Conservation (phyloP, 2,113 vertebrate genomes). For the Megaleporinus macrocephalus region DNA sequence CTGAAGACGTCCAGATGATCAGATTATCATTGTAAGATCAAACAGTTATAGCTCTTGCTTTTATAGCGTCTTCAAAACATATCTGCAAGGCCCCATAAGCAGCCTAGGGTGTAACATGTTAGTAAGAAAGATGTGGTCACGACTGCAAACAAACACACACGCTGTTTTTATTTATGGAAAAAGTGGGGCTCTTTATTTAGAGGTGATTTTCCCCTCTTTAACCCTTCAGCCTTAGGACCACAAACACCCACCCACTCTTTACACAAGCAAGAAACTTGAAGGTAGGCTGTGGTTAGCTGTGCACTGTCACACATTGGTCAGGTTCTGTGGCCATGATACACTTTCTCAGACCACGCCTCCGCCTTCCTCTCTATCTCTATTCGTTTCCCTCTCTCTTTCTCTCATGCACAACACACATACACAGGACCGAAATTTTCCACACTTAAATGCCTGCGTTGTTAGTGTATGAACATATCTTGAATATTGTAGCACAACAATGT, state of each 20-base stretch:
- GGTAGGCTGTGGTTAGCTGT: not conserved
- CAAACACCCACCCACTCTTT: not conserved
- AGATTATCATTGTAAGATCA: too few relatives aligned
- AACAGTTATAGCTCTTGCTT: too few relatives aligned
- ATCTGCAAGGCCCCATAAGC: too few relatives aligned
- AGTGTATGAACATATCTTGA: too few relatives aligned
- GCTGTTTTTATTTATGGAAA: not conserved
- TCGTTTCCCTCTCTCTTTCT: not conserved
- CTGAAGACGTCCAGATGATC: too few relatives aligned
- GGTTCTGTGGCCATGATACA: not conserved
- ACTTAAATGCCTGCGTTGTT: not conserved
- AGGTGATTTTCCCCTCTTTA: constrained; percentile 6
- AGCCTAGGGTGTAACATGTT: not conserved
- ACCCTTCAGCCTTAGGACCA: not conserved
- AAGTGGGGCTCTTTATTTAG: not conserved
- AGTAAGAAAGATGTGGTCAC: not conserved
- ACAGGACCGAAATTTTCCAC: not conserved
- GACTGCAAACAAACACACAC: not conserved
- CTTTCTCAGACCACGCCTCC: not conserved
- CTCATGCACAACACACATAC: not conserved
- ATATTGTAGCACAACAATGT: too few relatives aligned
- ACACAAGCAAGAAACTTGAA: not conserved
- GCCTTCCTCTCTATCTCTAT: not conserved
- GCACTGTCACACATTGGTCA: too few relatives aligned
- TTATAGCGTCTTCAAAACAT: not conserved